Conservation (phyloP, 1,140 invertebrate genomes). For the Drosophila arawakana region DNA sequence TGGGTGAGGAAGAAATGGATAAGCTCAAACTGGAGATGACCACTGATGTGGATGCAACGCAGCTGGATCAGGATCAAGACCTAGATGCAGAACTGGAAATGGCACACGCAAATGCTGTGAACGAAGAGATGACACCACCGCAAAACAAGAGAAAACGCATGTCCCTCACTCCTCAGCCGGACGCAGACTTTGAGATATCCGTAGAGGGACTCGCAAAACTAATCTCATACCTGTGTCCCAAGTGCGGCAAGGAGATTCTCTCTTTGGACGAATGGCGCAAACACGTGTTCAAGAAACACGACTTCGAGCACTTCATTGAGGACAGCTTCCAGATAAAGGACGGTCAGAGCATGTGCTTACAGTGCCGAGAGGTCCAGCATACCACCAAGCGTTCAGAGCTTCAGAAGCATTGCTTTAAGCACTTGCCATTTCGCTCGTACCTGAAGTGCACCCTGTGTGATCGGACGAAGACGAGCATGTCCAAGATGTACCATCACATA, state of each 20-base stretch:
- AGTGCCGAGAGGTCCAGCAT: conserved; percentile 58
- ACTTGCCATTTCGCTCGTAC: conserved; percentile 73
- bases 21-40: conserved; percentile 56
- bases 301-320: conserved; percentile 72
- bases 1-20: conserved; percentile 67
- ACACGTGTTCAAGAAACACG: conserved; percentile 74
- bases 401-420: conserved; percentile 76
- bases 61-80: too few relatives aligned
- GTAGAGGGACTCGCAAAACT: conserved; percentile 46
- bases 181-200: conserved; percentile 37
- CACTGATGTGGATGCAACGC: conserved; percentile 2
- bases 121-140: conserved; percentile 6
- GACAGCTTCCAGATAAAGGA: conserved; percentile 70
- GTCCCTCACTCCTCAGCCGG: conserved; percentile 26
- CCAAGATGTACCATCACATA: conserved; percentile 74
- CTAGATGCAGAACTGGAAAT: too few relatives aligned
- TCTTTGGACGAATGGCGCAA: conserved; percentile 65
- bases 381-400: conserved; percentile 58
- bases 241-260: conserved; percentile 69
- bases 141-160: conserved; percentile 47
- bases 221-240: conserved; percentile 67
- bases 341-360: conserved; percentile 57
- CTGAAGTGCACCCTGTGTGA: conserved; percentile 71
- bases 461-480: conserved; percentile 74
- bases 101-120: neutral